Base-by-base conservation (phyloP, 2,113 vertebrate species). In the Phasianus colchicus region DNA sequence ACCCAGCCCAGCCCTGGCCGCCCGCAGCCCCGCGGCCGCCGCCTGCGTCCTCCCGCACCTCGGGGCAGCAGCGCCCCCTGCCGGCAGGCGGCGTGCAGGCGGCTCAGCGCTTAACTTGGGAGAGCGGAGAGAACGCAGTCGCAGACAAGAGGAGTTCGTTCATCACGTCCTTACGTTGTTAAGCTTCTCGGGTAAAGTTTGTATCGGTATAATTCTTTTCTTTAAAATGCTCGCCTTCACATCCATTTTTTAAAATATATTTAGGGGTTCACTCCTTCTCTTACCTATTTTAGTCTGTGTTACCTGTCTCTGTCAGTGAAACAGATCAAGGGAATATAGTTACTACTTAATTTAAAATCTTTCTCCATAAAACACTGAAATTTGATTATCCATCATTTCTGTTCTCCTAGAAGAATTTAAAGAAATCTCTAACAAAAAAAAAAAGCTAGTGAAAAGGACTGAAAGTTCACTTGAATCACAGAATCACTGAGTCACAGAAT, bases 81-180 rank as follows among this genome's bases (percentile, higher is more conserved):
- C 34, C 24, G 36, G 60, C 15, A 25, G 34, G 34, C 36, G 16
- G 60, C 55, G 32, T 32, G 54, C 54, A 57, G 54, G 30, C 54
- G 30, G 17, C 54, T 57, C 55, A n/a, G 19, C 32, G 13, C 34
- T 38, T 38, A 14, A 19, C 13, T 29, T 48, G 25, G 27, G 48
- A 22, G 45, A 6, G 67, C 34, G 6, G 14, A 32, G 30, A 2
- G 52, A 27, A 5, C 3, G 22, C 20, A 10, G 29, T 10, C 14
- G 10, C 27, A 69, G 0, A 4, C 22, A 15, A 0, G 2, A 38
- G 38, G 38, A 1, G 10, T 2, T 2, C 3, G 4, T 4, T 30
- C 38, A 3, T 9, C 20, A 3, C 21, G 3, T 36, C 2, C 5
- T 19, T 10, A 20, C 13, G 1, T 13, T 7, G 8, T 16, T 2